A percentile compares a stretch with the other conserved stretches of the same genome.
Conservation (phyloP, 2,113 vertebrate species). For the Pagrus major region DNA sequence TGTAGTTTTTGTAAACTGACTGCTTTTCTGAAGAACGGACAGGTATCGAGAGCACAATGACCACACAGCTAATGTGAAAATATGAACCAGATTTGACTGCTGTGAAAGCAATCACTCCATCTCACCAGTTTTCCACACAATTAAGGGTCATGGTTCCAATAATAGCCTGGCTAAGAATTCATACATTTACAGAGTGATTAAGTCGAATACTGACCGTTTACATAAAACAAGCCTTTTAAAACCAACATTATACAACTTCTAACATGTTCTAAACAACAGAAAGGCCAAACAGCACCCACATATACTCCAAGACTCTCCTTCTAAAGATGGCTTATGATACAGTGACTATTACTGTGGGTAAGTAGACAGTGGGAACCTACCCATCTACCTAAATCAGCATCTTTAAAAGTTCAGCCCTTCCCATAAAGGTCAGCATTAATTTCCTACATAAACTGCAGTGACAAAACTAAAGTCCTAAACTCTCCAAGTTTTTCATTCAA, state of each 20-base stretch:
- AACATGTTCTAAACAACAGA: neutral
- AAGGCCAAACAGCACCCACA: neutral
- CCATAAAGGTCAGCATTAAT: neutral
- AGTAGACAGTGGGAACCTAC: neutral
- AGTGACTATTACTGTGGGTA: constrained; percentile 1
- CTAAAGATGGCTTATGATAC: neutral
- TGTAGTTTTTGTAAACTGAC: neutral
- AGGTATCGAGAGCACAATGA: neutral
- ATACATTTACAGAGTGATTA: neutral
- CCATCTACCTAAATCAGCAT: neutral
- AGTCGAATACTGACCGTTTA: neutral
- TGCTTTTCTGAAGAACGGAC: neutral
- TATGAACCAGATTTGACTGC: neutral
- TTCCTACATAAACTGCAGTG: neutral
- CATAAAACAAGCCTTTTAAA: constrained; percentile 4
- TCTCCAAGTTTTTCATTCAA: neutral
- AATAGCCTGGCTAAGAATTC: neutral
- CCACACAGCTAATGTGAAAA: neutral
- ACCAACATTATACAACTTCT: neutral
- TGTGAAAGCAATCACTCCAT: neutral
- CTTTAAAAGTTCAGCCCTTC: neutral
- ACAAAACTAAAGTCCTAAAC: neutral
- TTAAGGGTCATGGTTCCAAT: neutral
- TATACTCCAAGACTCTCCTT: neutral
- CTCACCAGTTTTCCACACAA: neutral